phyloP scores from a whole-genome alignment of 2,888 invertebrate species.

The Nomada fabriciana region DNA sequence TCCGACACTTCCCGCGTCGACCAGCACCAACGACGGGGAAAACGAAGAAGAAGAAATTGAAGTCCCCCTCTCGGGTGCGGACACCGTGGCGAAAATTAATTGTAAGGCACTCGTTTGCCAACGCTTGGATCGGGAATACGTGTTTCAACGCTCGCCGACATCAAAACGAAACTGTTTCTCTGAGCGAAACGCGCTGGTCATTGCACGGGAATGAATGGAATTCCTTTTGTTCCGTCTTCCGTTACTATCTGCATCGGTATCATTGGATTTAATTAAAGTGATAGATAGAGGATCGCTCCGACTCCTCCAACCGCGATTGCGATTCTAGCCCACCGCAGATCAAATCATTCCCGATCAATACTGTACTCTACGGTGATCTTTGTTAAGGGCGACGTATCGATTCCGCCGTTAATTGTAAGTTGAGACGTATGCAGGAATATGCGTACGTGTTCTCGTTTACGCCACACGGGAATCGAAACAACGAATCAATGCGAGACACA shows the following conservation, averaged over 20 bases:
- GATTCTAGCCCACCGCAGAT: too few species aligned
- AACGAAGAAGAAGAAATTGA: not conserved
- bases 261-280: conserved; percentile 13
- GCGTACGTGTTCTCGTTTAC: too few species aligned
- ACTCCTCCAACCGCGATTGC: too few species aligned
- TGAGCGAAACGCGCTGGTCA: not conserved
- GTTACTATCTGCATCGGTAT: not conserved
- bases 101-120: conserved; percentile 21
- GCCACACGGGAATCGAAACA: too few species aligned
- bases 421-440: not conserved
- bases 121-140: conserved; percentile 28
- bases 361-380: too few species aligned
- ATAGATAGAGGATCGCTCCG: too few species aligned
- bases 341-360: not conserved
- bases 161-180: conserved; percentile 37
- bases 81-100: conserved; percentile 37
- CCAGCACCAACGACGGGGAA: not conserved
- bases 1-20: conserved; percentile 15
- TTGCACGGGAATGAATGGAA: conserved; percentile 8
- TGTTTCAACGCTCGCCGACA: not conserved
- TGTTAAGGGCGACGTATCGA: too few species aligned
- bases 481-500: conserved; percentile 24
- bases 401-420: not conserved
- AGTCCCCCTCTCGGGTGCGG: not conserved
- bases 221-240: conserved; percentile 23